Evolutionary conservation across 2,797 vertebrate species (phyloP), one percentile per base, ranked within the genome.

Genomic region (Phalanger gymnotis): DNA sequence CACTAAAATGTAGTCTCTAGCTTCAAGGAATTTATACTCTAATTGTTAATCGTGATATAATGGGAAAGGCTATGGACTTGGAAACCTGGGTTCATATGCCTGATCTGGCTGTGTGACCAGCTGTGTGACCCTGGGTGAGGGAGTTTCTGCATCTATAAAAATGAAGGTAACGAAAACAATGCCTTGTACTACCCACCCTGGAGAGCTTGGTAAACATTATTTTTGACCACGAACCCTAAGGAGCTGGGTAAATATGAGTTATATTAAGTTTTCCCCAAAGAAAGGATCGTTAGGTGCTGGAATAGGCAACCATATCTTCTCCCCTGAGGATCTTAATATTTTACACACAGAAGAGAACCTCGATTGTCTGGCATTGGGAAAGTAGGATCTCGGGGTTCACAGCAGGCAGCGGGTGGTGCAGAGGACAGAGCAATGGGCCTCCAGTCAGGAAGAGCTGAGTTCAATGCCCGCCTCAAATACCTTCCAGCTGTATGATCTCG

Each of bases 131-230:
- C 22, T 87, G 40, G 40, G 25, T 27, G 40, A 87, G 73, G 25
- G 73, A 51, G 40, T 73, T 92, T 90, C 92, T 90, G 47, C 13
- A 87, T 61, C 66, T 57, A 57, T 55, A 56, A 31, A n/a, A 90
- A 66, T 81, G 28, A 54, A 93, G 53, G 91, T 30, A 47, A 93
- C 93, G 25, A 87, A 73, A 96, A 47, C 22, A 87, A 27, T 87
- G 40, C 73, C 56, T 87, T 51, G 73, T 51, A 87, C 40, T 87
- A 87, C 40, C 40, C 73, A 87, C 73, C 40, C 40, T 87, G 25
- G 40, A 87, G 73, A 87, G 40, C 25, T 47, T 51, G 73, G 73
- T 51, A 87, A 47, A 87, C 40, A 51, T 87, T 87, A 87, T 11
- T 87, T 22, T 87, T 87, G 73, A 87, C 73, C 51, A 10, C 51